phyloP scores from a whole-genome alignment of 2,797 vertebrate genomes.

The Trachops cirrhosus region DNA sequence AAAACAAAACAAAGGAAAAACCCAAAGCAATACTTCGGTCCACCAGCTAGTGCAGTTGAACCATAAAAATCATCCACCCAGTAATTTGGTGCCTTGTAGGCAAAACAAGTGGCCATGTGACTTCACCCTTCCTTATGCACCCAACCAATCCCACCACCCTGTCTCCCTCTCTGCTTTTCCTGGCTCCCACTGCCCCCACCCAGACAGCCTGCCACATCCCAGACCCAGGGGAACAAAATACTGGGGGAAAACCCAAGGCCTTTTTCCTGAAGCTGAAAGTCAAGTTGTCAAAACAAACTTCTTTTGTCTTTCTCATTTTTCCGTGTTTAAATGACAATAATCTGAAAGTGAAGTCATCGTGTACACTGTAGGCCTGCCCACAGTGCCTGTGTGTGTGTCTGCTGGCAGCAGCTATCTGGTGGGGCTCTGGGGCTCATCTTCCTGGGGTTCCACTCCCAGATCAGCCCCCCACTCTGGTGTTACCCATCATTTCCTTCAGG shows the following conservation, averaged over 20 bases:
- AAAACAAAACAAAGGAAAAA: background rate
- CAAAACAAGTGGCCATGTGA: conserved; percentile 16
- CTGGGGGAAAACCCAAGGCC: background rate
- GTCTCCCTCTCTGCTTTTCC: fast-evolving
- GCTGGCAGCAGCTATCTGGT: background rate
- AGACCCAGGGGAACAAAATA: background rate
- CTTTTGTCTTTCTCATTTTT: conserved; percentile 63
- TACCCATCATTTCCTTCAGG: fast-evolving
- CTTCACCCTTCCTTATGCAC: background rate
- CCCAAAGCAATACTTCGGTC: background rate
- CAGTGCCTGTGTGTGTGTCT: background rate
- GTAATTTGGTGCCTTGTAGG: background rate
- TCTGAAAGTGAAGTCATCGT: conserved; percentile 61
- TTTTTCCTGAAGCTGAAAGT: conserved; percentile 21
- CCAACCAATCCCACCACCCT: background rate
- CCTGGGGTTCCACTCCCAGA: fast-evolving
- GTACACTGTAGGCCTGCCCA: background rate
- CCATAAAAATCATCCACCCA: background rate
- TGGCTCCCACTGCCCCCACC: fast-evolving
- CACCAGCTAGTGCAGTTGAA: too few species aligned
- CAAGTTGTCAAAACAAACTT: conserved; percentile 75
- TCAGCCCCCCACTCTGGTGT: fast-evolving
- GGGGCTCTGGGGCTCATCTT: fast-evolving
- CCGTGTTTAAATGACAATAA: conserved; percentile 71
- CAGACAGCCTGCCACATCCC: background rate